Conservation (phyloP, 1,140 invertebrate genomes). For the Bathynomus jamesi region DNA sequence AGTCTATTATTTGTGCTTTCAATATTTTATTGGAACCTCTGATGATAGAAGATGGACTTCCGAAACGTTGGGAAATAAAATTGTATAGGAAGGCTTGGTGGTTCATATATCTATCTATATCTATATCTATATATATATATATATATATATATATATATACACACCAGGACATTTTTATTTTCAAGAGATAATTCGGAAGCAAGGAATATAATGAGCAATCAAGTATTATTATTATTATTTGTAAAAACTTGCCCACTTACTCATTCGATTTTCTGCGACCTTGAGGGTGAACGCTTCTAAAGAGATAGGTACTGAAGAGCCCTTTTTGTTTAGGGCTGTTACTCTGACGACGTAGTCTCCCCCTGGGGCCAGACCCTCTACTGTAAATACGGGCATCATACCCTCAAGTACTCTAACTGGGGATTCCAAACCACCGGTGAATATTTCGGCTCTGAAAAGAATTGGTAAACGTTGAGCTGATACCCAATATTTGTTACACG, state of each 20-base stretch:
- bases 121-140: neutral
- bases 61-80: no score
- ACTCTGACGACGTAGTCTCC: conserved; percentile 58
- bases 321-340: conserved; percentile 62
- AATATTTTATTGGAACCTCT: no score
- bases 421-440: conserved; percentile 4
- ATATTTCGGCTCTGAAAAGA: conserved; percentile 23
- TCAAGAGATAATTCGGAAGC: neutral
- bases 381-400: conserved; percentile 52
- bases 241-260: conserved; percentile 9
- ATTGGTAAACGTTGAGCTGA: no score
- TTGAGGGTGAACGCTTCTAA: conserved; percentile 51
- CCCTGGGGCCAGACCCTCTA: conserved; percentile 57
- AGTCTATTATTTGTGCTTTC: no score
- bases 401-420: conserved; percentile 20
- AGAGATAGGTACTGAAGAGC: conserved; percentile 52
- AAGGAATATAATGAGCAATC: neutral
- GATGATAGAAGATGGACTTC: no score
- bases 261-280: conserved; percentile 32
- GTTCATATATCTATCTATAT: neutral
- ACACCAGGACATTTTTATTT: neutral
- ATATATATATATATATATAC: neutral
- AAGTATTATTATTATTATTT: no score
- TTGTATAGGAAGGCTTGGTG: no score
- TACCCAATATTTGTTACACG: no score